Evolutionary conservation across 2,797 vertebrate genomes (phyloP).

Genomic region (Smutsia gigantea): DNA sequence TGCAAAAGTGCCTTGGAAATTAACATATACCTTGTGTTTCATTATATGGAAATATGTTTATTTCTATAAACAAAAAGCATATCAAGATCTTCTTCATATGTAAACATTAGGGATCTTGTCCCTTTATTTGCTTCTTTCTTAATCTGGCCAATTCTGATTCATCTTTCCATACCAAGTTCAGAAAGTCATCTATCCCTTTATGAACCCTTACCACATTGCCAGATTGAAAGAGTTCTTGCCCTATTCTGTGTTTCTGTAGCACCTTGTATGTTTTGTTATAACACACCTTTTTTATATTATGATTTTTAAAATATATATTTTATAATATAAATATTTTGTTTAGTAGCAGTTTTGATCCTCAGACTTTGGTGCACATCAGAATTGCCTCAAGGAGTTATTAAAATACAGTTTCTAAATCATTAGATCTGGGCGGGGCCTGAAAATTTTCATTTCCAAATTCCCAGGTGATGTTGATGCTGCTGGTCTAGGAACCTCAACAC

Average conservation of each 20-base stretch:
- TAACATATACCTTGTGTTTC: not conserved
- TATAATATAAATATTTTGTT: slow-evolving; percentile 19
- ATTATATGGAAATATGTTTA: slow-evolving; percentile 6
- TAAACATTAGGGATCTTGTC: not conserved
- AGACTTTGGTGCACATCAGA: not conserved
- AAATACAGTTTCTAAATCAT: not conserved
- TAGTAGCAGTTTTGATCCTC: slow-evolving; percentile 11
- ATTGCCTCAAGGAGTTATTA: not conserved
- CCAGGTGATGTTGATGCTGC: not conserved
- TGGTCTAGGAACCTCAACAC: not conserved
- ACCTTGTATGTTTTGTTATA: slow-evolving; percentile 33
- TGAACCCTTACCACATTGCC: not conserved
- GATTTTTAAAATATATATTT: slow-evolving; percentile 7
- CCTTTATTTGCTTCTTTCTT: slow-evolving; percentile 10
- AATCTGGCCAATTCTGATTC: slow-evolving; percentile 7
- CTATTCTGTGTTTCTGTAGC: not conserved
- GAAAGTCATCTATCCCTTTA: not conserved
- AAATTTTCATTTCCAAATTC: slow-evolving; percentile 11
- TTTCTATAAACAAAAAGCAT: slow-evolving; percentile 29
- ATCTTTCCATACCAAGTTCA: not conserved
- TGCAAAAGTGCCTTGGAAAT: not conserved
- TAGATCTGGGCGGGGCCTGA: not conserved
- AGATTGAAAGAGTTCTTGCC: not conserved
- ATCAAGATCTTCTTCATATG: not conserved
- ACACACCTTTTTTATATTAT: not conserved